Base-by-base conservation (phyloP, 92 coral and sea anemone species). In the Siderastrea radians region DNA sequence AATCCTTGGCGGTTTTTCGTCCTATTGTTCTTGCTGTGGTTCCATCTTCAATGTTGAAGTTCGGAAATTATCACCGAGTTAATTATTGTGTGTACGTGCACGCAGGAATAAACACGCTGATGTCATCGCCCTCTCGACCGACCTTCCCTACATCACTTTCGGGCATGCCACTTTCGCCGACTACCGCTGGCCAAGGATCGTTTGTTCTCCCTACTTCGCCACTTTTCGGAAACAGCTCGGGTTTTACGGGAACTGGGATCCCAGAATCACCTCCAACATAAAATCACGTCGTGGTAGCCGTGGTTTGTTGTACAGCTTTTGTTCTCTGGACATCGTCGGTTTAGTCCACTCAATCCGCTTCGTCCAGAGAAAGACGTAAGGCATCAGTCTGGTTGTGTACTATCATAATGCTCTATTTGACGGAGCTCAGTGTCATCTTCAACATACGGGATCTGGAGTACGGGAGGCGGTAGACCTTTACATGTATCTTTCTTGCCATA, bases 181-280 rank as follows among this genome's bases (percentile, higher is more conserved):
- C 99, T 51, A 92, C 94, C 8, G 83, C 96, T 50, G 94, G 93
- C 17, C 98, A 95, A 77, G 93, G 94, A 38, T 91, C 98, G 59
- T 97, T 95, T 60, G 88, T 97, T 64, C 93, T 97, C 83, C 94
- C 96, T 10, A 94, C 95, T 63, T 97, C 99, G 77, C 99, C 99
- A 14, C 93, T 97, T 50, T 97, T 97, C 87, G 96, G 96, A 59
- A 93, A 89, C 85, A 91, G 91, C 66, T 82, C 96, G 48, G 98
- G 94, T 17, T 95, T 96, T 73, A 93, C 98, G 44, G 96, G 92
- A 63, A 72, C 95, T 13, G 95, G 89, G 63, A 58, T 93, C 7
- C 86, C 91, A 7, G 93, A 89, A 49, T 82, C 88, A 55, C 90
- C 95, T 15, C 87, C 82, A 59, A 85, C 77, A 57, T 85, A 49